Evolutionary conservation across 2,797 vertebrate species (phyloP), one percentile per base, ranked within the genome.

Genomic region (Cirrhinus molitorella): DNA sequence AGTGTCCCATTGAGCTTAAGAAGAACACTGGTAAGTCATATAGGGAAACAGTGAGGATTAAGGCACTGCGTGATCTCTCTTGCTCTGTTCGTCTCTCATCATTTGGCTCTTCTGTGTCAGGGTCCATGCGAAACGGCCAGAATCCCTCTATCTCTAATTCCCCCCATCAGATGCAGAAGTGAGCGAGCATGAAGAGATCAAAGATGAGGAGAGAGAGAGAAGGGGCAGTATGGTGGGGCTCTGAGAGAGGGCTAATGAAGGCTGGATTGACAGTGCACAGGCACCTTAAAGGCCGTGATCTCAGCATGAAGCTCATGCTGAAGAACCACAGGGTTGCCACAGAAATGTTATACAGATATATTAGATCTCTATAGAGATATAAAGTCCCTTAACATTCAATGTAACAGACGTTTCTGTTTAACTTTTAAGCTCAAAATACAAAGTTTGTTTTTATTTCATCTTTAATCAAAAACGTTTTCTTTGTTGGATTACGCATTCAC

Each of bases 271-370:
- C 87, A 89, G 83, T 55, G 80, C 73, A 86, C 72, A 68, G 59
- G 49, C 71, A 67, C 78, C 78, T 85, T 89, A 89, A 91, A 91
- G 86, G 90, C 88, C 87, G 84, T 28, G 71, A 81, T 85, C 88
- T 85, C 86, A 89, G 86, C 86, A 82, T 84, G 85, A 43, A 83
- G 45, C 43, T 37, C 51, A 81, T 31, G 51, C 72, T 31, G 86
- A 85, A 87, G 84, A 68, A 74, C 73, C 45, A 85, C 19, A 81
- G 76, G 83, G 75, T 85, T 66, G 84, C 85, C 14, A 47, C 59
- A 63, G 40, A 79, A 19, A 63, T 67, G 31, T 67, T 53, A 53
- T 37, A 79, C 25, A 79, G 23, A 73, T 77, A 70, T 51, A 45
- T 11, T 51, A 70, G 70, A 85, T 73, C 53, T 55, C 76, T 65